phyloP scores from a whole-genome alignment of 2,113 vertebrate genomes.

The Gasterosteus nipponicus region DNA sequence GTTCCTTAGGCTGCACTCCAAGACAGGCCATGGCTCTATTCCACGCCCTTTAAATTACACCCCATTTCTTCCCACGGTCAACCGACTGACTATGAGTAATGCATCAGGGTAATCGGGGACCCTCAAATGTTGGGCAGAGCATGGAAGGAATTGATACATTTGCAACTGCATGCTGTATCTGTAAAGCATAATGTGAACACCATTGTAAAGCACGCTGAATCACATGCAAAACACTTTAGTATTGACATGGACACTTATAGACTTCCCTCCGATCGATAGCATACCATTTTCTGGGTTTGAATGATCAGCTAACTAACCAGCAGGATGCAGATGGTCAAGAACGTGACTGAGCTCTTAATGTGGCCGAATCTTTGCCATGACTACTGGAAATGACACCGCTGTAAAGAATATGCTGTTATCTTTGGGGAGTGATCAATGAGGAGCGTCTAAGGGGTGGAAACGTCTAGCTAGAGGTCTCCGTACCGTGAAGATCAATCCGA shows the following conservation, averaged over 20 bases:
- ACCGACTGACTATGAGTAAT: slow-evolving; percentile 73
- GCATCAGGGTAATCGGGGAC: slow-evolving; percentile 72
- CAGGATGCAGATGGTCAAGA: slow-evolving; percentile 39
- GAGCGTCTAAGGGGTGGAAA: slow-evolving; percentile 35
- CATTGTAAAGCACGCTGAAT: slow-evolving; percentile 11
- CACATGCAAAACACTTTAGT: slow-evolving; percentile 18
- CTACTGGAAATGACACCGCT: slow-evolving; percentile 18
- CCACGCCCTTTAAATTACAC: slow-evolving; percentile 72
- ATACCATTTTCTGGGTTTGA: slow-evolving; percentile 49
- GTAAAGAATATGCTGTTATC: slow-evolving; percentile 46
- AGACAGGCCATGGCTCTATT: slow-evolving; percentile 62
- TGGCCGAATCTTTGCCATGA: slow-evolving; percentile 27
- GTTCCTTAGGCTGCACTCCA: slow-evolving; percentile 68
- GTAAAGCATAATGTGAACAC: slow-evolving; percentile 18
- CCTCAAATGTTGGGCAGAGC: slow-evolving; percentile 56
- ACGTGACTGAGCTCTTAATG: slow-evolving; percentile 54
- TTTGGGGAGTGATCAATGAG: slow-evolving; percentile 56
- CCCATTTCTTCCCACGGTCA: slow-evolving; percentile 68
- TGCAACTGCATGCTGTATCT: slow-evolving; percentile 24
- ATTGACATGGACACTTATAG: slow-evolving; percentile 48
- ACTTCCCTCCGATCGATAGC: slow-evolving; percentile 44
- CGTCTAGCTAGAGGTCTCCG: slow-evolving; percentile 31
- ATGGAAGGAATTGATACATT: slow-evolving; percentile 67
- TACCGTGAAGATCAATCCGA: slow-evolving; percentile 61
- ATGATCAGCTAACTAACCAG: slow-evolving; percentile 33